phyloP scores from a whole-genome alignment of 2,888 invertebrate species.

The Drosophila gaucha region DNA sequence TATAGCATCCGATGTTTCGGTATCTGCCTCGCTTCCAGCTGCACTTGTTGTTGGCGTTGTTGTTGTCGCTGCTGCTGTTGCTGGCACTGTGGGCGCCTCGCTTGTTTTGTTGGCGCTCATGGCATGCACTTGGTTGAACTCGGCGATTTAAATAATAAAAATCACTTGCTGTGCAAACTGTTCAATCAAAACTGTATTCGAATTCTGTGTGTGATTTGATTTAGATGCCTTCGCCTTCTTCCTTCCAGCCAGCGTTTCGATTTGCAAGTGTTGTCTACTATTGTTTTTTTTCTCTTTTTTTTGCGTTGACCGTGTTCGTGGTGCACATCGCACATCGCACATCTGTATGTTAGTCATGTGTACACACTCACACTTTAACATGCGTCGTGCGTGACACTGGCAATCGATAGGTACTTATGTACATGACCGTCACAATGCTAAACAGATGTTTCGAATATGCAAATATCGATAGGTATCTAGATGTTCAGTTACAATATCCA shows the following conservation, averaged over 20 bases:
- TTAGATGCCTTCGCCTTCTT: conserved; percentile 41
- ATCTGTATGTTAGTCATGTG: conserved; percentile 33
- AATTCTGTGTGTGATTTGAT: conserved; percentile 20
- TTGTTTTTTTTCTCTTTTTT: conserved; percentile 14
- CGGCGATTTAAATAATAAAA: conserved; percentile 10
- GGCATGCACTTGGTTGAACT: conserved; percentile 23
- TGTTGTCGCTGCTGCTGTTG: conserved; percentile 8
- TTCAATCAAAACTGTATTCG: conserved; percentile 23
- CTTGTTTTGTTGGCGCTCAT: conserved; percentile 51
- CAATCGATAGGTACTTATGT: not conserved
- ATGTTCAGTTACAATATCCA: not conserved
- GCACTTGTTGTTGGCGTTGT: conserved; percentile 29
- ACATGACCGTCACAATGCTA: not conserved
- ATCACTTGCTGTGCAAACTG: conserved; percentile 5
- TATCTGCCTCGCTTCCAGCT: conserved; percentile 20
- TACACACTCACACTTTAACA: conserved; percentile 15
- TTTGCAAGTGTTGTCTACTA: conserved; percentile 37
- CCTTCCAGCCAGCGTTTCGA: conserved; percentile 29
- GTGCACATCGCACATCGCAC: conserved; percentile 23
- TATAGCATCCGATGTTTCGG: conserved; percentile 2
- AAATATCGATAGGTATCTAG: not conserved
- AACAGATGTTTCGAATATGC: not conserved
- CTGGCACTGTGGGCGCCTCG: conserved; percentile 28
- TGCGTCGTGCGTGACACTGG: not conserved
- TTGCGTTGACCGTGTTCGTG: conserved; percentile 26